A percentile compares a stretch with the other conserved stretches of the same genome.
Evolutionary conservation across 2,113 vertebrate genomes (phyloP).

Genomic region (Apteryx owenii): DNA sequence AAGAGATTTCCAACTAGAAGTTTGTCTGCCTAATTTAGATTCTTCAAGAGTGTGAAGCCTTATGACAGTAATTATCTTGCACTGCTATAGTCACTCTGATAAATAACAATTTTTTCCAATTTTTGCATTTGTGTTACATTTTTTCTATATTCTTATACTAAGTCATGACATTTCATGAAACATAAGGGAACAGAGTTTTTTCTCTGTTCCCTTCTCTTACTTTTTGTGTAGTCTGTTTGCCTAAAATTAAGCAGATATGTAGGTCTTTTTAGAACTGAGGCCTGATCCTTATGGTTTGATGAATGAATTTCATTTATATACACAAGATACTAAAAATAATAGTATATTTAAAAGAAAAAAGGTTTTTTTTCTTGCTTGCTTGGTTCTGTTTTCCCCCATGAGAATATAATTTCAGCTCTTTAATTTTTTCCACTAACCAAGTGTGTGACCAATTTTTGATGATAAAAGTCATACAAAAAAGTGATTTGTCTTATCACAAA

Average conservation of each 20-base stretch:
- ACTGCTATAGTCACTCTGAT: neutral
- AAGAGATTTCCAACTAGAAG: neutral
- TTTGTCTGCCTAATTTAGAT: neutral
- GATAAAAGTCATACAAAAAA: slow-evolving; percentile 30
- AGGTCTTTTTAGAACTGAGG: neutral
- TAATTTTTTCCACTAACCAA: slow-evolving; percentile 18
- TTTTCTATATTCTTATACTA: neutral
- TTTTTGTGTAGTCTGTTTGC: neutral
- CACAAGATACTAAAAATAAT: neutral
- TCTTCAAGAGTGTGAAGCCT: neutral
- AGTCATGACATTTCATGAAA: neutral
- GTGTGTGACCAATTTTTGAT: neutral
- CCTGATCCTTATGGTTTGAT: neutral
- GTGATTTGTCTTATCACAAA: neutral
- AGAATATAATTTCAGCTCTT: slow-evolving; percentile 1
- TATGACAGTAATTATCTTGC: neutral
- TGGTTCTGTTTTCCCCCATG: neutral
- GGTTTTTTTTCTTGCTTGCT: neutral
- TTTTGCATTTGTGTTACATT: neutral
- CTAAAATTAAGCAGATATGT: neutral
- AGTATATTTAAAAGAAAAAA: neutral
- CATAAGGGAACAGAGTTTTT: neutral
- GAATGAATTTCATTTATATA: neutral
- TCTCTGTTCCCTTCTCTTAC: neutral
- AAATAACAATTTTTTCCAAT: neutral